These are phyloP conservation scores for Alviniconcha marisindica DNA, from an alignment of 1,140 invertebrate species.

Conservation along the genomic window DNA sequence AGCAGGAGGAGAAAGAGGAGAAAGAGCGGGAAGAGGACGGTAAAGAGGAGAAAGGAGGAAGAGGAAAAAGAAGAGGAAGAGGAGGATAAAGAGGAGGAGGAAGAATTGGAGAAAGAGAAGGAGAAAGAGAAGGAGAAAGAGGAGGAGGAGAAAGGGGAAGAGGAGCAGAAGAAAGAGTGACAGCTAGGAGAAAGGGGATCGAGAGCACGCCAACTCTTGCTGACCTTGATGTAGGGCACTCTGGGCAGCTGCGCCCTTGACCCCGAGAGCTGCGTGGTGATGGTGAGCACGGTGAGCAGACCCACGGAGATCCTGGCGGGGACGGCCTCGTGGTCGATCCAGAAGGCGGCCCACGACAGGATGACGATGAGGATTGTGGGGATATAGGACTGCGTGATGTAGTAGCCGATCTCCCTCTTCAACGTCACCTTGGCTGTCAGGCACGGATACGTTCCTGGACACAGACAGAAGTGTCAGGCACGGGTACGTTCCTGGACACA, in stretches of 20 bases:
- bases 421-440: conserved; percentile 45
- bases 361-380: conserved; percentile 52
- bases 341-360: conserved; percentile 50
- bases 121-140: too few species aligned
- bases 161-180: too few species aligned
- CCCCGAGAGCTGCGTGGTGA: conserved; percentile 70
- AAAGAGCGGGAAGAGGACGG: too few species aligned
- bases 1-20: too few species aligned
- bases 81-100: too few species aligned
- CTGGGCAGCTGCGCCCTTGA: conserved; percentile 59
- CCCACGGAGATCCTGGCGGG: conserved; percentile 63
- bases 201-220: conserved; percentile 40
- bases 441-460: conserved; percentile 36
- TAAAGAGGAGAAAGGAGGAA: too few species aligned
- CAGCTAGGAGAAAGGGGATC: too few species aligned
- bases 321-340: conserved; percentile 60
- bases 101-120: too few species aligned
- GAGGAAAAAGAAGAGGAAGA: too few species aligned
- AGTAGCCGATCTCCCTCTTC: conserved; percentile 49
- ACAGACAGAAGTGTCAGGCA: too few species aligned
- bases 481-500: too few species aligned
- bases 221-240: conserved; percentile 77
- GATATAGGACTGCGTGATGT: conserved; percentile 52
- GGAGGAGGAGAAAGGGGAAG: too few species aligned
- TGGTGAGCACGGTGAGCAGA: conserved; percentile 69